Base-by-base conservation (phyloP, 1,140 invertebrate species). In the Tetramorium alpestre region DNA sequence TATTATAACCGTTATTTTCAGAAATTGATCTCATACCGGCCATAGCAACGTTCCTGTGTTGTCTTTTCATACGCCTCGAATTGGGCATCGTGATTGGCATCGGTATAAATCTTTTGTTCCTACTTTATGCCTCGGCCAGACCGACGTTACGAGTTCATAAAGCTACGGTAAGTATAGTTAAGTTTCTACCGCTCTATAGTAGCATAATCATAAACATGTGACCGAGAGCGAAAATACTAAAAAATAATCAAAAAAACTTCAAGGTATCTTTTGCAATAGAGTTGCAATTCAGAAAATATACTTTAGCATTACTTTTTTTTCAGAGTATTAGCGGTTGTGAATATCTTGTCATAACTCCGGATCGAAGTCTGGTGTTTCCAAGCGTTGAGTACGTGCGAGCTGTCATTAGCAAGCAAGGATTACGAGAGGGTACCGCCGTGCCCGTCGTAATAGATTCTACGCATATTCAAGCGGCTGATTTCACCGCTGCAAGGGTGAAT, bases 381-480 rank as follows among this genome's bases (percentile, higher is more conserved):
- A 97, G 97, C 38, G 97, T 97, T 18, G 98, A 98, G 92, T 98
- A 97, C 92, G 96, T 98, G 10, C 96, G 97, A 77, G 96, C 96
- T 56, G 96, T 97, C 85, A 97, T 98, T 70, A 96, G 96, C 87
- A 98, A 98, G 95, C 97, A 97, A 54, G 97, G 96, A 28, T 94
- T 96, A 10, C 96, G 96, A 89, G 95, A 96, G 88, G 97, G 96
- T 54, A 95, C 94, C 5, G 95, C 95, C 81, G 95, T 96, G 87
- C 97, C 97, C 10, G 97, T 98, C 86, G 97, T 98, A 54, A 96
- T 98, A 49, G 97, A 98, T 95, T 97, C 97, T 33, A 96, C 96
- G 78, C 97, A 98, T 93, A 97, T 98, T 90, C 97, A 97, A 93
- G 97, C 96, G 44, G 97, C 97, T 2, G 97, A 98, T 95, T 98